Base-by-base conservation (phyloP, 2,797 vertebrate species). In the Dendrocincla fuliginosa region DNA sequence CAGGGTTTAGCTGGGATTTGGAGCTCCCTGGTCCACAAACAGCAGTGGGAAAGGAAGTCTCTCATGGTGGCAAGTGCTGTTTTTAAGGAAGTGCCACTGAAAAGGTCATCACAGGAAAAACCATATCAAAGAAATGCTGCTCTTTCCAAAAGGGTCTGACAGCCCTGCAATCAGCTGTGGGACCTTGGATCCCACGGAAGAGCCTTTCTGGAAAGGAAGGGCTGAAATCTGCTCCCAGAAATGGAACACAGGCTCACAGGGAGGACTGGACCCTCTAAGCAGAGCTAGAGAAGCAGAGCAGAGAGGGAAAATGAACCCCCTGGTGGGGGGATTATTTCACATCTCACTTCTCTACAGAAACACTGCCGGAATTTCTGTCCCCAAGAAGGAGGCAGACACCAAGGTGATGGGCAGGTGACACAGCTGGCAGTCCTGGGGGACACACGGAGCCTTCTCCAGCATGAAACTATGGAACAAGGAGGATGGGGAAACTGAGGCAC, bases 381-480 rank as follows among this genome's bases (percentile, higher is more conserved):
- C 32, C 46, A 25, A n/a, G 55, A 32, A 8, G 27, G 27, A 42
- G 28, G 6, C 63, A 61, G 71, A 52, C 35, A 11, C 41, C 0
- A 3, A 0, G 3, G 24, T 52, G 91, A 85, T 1, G 16, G 37
- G 74, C 73, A 9, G 3, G 15, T 35, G 63, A n/a, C 49, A 39
- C 16, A 55, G 61, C 60, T 73, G 71, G 10, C 44, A 78, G 18
- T 24, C 13, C 87, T 0, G 8, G 28, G 53, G 56, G 9, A 64
- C 49, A 16, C 20, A 77, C 0, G 0, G 56, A 87, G 57, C 52
- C 32, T 42, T n/a, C 69, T 28, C n/a, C 47, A 52, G 2, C 25
- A 6, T 0, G 16, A 47, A 84, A 49, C 13, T 7, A 4, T 2
- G 0, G 2, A n/a, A 53, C 9, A 4, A 44, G 37, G 15, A 32